Evolutionary conservation across 37 sponge, comb jelly and placozoan species (phyloP), one percentile per base, ranked within the genome.

Genomic region (Amphimedon queenslandica): DNA sequence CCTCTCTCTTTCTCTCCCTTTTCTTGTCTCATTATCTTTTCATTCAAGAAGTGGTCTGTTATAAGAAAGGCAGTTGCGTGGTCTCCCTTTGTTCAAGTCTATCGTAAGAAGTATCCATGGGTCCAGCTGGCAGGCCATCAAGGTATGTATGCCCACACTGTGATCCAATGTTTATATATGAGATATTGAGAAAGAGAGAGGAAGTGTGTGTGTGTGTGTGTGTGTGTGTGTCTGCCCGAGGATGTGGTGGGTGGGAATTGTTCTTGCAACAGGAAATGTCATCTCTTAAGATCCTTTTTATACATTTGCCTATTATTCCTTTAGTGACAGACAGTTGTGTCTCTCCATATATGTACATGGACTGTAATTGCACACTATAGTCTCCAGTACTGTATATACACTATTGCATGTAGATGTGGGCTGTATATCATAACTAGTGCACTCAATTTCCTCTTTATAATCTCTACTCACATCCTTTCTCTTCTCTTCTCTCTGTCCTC

Each of bases 121-220:
- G 96, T 98, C 1, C 99, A 98, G 56, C 77, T 98, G 21, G 99
- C 99, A 37, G 99, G 99, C 1, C 99, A 98, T 66, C 80, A 98
- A 77, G 99, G 99, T 95, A 35, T 47, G 39, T 38, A 61, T 6
- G 21, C 8, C 8, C 21, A 28, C 8, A 11, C 31, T 8, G 6
- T 6, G 31, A 28, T 21, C 30, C 21, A 61, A 21, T 61, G 27
- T 16, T 16, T 61, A 29, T 24, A 6, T 29, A 6, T 61, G 21
- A 24, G 31, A 13, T 23, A 32, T 65, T 65, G 4, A 4, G 38
- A 64, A 25, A 58, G n/a, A n/a, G n/a, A n/a, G n/a, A n/a, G n/a
- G n/a, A n/a, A n/a, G 55, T 72, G 36, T 72, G 4, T 71, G 72
- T 39, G 16, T 43, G 4, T 39, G 43, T 42, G 31, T 24, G 24